Evolutionary conservation across 2,113 vertebrate genomes (phyloP).

Genomic region (Aldabrachelys gigantea): DNA sequence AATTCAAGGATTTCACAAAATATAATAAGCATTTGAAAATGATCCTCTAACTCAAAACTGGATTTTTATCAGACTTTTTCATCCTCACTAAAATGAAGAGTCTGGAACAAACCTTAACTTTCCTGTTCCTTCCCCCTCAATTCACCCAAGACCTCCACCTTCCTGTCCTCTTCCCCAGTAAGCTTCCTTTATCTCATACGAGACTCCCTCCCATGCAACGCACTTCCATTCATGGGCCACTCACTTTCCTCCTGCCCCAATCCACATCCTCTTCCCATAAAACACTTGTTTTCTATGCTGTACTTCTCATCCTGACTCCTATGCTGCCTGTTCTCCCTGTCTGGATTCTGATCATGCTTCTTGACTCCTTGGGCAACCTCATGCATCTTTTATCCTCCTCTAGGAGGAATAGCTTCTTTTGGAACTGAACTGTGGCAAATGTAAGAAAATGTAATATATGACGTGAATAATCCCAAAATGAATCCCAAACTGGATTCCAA

Average conservation of each 20-base stretch:
- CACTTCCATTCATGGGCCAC: not conserved
- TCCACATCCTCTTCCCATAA: not conserved
- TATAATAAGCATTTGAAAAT: not conserved
- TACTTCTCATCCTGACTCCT: rapidly evolving
- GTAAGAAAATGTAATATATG: not conserved
- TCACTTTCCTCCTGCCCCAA: not conserved
- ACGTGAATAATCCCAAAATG: not conserved
- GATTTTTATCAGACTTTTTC: not conserved
- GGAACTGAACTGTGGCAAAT: not conserved
- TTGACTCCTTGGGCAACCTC: not conserved
- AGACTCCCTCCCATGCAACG: not conserved
- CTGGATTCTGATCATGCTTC: not conserved
- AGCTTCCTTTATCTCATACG: not conserved
- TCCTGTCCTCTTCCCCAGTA: not conserved
- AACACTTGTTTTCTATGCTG: not conserved
- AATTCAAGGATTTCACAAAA: not conserved
- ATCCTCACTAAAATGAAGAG: not conserved
- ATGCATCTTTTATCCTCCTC: not conserved
- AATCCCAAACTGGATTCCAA: not conserved
- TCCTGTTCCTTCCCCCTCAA: not conserved
- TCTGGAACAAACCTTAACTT: too few relatives aligned
- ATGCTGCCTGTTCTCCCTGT: not conserved
- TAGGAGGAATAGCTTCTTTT: not conserved
- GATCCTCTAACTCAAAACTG: not conserved
- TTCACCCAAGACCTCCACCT: not conserved